Evolutionary conservation across 1,140 invertebrate species (phyloP).

Genomic region (Hormaphis cornu): DNA sequence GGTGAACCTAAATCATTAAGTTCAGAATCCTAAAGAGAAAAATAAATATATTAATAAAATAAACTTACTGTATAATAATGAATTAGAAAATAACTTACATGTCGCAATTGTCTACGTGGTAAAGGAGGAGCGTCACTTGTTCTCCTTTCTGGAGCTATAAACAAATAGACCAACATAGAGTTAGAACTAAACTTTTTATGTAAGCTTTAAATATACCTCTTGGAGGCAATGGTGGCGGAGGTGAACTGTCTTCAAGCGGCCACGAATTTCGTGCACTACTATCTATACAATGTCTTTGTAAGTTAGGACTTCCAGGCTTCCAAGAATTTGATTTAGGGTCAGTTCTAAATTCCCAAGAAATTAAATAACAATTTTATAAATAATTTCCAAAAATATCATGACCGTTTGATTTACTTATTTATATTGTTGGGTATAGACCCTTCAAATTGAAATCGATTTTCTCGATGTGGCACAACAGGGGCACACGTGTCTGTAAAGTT

Average conservation of each 20-base stretch:
- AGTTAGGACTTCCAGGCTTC: constrained; percentile 51
- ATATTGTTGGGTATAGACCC: constrained; percentile 1
- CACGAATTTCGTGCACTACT: constrained; percentile 48
- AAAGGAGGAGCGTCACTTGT: constrained; percentile 48
- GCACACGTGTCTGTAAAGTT: constrained; percentile 38
- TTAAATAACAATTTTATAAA: neutral
- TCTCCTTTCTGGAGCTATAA: neutral
- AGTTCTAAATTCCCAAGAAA: constrained; percentile 38
- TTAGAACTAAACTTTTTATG: neutral
- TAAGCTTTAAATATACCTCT: constrained; percentile 37
- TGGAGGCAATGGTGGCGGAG: constrained; percentile 53
- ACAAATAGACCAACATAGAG: neutral
- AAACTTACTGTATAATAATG: neutral
- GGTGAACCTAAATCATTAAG: neutral
- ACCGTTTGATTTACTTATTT: neutral
- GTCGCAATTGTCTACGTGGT: constrained; percentile 44
- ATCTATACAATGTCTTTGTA: constrained; percentile 46
- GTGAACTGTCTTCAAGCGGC: constrained; percentile 48
- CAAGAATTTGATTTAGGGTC: constrained; percentile 51
- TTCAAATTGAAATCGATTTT: constrained; percentile 21
- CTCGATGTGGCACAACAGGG: neutral
- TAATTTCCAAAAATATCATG: neutral
- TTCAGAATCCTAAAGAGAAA: constrained; percentile 18
- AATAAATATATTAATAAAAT: neutral
- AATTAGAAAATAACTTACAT: constrained; percentile 21